Evolutionary conservation across 1,140 invertebrate species (phyloP).

Genomic region (Leptoteleia sp.): DNA sequence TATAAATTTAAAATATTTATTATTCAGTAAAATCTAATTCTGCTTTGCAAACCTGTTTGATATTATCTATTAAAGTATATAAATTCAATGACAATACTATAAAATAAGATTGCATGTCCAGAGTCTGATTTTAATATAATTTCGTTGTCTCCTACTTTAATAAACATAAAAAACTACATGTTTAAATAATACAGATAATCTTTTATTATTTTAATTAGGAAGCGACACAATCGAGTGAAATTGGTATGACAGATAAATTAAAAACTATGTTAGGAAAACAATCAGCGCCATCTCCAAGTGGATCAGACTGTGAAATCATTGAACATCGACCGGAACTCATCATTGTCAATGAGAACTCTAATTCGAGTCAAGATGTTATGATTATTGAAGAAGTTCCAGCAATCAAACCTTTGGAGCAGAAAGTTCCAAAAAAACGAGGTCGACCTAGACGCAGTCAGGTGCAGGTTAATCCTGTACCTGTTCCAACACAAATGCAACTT

Average conservation of each 20-base stretch:
- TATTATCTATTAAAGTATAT: no score
- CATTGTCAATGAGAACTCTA: constrained; percentile 80
- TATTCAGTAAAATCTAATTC: no score
- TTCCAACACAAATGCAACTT: constrained; percentile 41
- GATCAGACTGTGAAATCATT: constrained; percentile 78
- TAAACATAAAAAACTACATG: no score
- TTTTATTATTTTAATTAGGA: constrained; percentile 23
- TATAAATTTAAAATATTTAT: not conserved
- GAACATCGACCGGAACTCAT: constrained; percentile 78
- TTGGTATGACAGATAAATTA: constrained; percentile 71
- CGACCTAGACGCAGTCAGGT: constrained; percentile 75
- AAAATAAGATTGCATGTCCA: no score
- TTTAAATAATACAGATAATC: constrained; percentile 4
- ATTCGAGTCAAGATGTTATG: constrained; percentile 79
- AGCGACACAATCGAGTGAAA: constrained; percentile 28
- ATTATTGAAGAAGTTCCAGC: constrained; percentile 78
- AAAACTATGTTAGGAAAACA: constrained; percentile 70
- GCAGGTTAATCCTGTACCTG: constrained; percentile 21
- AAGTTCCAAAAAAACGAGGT: constrained; percentile 77
- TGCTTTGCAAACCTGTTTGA: no score
- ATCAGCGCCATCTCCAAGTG: constrained; percentile 60
- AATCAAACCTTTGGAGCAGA: constrained; percentile 67
- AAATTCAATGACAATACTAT: no score
- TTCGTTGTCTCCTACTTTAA: no score
- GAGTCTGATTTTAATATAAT: no score